Conservation (phyloP, 2,888 invertebrate species). For the Alloplasta piceator region DNA sequence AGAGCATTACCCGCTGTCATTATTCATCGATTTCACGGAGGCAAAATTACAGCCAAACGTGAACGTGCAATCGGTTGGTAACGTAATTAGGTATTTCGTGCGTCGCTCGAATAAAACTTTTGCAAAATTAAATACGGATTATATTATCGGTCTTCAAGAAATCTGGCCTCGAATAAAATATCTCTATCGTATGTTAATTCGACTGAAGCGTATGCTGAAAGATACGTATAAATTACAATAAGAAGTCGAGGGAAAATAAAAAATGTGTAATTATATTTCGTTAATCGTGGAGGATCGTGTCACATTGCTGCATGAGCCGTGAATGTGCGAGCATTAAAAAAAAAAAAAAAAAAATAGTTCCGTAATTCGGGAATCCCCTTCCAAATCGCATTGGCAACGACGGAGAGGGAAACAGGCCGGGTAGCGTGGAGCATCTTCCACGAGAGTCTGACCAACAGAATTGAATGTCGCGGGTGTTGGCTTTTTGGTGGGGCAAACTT, state of each 20-base stretch:
- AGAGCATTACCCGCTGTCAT: constrained; percentile 5
- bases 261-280: constrained; percentile 57
- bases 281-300: constrained; percentile 41
- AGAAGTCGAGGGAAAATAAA: constrained; percentile 21
- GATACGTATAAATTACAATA: constrained; percentile 22
- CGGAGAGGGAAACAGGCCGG: constrained; percentile 29
- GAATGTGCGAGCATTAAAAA: constrained; percentile 28
- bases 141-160: constrained; percentile 42
- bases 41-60: background rate
- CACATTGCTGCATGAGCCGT: constrained; percentile 16
- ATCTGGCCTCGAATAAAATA: constrained; percentile 41
- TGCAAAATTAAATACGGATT: constrained; percentile 43
- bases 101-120: constrained; percentile 6
- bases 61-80: background rate
- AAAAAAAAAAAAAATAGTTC: constrained; percentile 20
- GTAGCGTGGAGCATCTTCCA: constrained; percentile 50
- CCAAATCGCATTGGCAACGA: background rate
- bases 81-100: constrained; percentile 44
- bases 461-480: constrained; percentile 19
- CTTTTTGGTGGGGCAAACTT: constrained; percentile 55
- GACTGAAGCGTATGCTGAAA: background rate
- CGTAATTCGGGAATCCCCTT: constrained; percentile 29
- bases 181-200: constrained; percentile 60
- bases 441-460: constrained; percentile 48
- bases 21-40: constrained; percentile 25